Conservation (phyloP, 2,797 vertebrate genomes). For the Myripristis murdjan region DNA sequence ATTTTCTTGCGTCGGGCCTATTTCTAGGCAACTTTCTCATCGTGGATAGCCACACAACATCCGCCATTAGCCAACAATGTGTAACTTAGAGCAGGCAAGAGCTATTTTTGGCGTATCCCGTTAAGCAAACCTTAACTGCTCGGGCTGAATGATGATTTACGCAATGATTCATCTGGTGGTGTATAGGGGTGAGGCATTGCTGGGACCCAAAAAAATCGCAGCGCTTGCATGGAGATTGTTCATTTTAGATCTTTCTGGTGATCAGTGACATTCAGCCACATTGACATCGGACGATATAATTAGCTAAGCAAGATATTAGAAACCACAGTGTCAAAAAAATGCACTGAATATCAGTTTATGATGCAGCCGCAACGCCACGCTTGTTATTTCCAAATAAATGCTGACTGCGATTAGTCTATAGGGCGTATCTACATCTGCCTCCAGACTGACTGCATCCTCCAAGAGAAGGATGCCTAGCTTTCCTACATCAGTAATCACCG, state of each 20-base stretch:
- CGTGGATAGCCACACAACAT: conserved; percentile 24
- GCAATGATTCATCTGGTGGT: conserved; percentile 43
- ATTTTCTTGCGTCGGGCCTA: conserved; percentile 27
- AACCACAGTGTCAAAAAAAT: background rate
- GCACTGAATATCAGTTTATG: background rate
- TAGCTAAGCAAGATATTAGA: background rate
- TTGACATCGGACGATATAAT: conserved; percentile 7
- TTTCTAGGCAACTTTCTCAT: conserved; percentile 23
- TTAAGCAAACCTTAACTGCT: background rate
- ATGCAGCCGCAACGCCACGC: conserved; percentile 46
- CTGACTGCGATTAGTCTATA: conserved; percentile 32
- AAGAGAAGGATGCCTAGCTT: background rate
- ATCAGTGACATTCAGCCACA: background rate
- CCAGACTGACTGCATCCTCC: conserved; percentile 19
- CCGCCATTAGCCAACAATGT: conserved; percentile 54
- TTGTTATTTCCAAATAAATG: conserved; percentile 28
- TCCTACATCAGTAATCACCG: conserved; percentile 4
- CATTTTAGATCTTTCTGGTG: background rate
- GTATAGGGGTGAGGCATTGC: conserved; percentile 77
- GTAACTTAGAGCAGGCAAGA: conserved; percentile 15
- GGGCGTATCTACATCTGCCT: conserved; percentile 63
- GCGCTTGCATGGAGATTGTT: conserved; percentile 15
- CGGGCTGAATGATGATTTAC: conserved; percentile 41
- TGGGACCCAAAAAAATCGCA: conserved; percentile 51
- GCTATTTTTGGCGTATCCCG: conserved; percentile 1